Evolutionary conservation across 2,113 vertebrate genomes (phyloP), one percentile per base, ranked within the genome.

Genomic region (Cricetomys ansorgei): DNA sequence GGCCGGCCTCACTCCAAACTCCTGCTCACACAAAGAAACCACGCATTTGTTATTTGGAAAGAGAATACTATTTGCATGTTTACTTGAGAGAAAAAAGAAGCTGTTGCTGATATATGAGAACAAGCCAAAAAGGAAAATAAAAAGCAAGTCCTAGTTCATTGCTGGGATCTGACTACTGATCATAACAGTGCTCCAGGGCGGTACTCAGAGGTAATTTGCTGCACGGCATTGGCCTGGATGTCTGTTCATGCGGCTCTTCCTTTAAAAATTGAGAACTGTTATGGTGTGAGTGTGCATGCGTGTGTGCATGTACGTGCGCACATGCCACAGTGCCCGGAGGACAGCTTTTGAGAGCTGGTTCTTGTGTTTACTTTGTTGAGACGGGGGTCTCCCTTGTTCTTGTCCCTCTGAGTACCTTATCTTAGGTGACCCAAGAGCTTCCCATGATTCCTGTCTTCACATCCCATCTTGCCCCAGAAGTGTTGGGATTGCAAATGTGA

Each of bases 121-220:
- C 91, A 92, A 97, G 29, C 84, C 84, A 81, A 83, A 97, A 95
- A 21, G 27, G 17, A 23, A 55, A 80, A 55, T 37, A 55, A 34
- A 25, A 50, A 65, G 23, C 40, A 50, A 81, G n/a, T 31, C 62
- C 79, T 45, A 4, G 64, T 95, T 97, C 57, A 37, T 89, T 97
- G 83, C 92, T 55, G 48, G 64, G 40, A 53, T 62, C 81, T 79
- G 65, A 77, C 88, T 40, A 43, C 25, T 73, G n/a, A 80, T 12
- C 50, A 98, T 95, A 92, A 70, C 77, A 88, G 62, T 94, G 89
- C 95, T 97, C 87, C 73, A 97, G 91, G 86, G 75, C 92, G 94
- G 91, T 69, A n/a, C 40, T 92, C 92, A 76, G 65, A 87, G 93
- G 57, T 64, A 64, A 55, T 64, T 64, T 64, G n/a, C 40, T 45